A percentile compares a stretch with the other conserved stretches of the same genome.
phyloP scores from a whole-genome alignment of 2,113 vertebrate genomes.

The Cepphus grylle region DNA sequence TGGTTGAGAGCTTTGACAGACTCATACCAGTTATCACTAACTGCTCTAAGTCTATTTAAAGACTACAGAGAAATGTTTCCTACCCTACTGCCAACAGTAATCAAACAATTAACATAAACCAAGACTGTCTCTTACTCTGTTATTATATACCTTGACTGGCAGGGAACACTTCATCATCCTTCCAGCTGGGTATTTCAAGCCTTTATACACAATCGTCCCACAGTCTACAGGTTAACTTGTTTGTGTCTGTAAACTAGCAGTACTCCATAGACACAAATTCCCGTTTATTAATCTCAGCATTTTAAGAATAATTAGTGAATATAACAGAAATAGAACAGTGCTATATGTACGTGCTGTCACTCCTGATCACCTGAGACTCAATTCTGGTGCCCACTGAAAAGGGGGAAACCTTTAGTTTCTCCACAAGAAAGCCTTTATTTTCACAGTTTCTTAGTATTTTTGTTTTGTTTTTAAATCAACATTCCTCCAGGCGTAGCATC shows the following conservation, averaged over 20 bases:
- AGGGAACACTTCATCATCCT: neutral
- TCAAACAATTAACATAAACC: neutral
- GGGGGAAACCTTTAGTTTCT: neutral
- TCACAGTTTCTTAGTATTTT: neutral
- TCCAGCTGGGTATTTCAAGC: neutral
- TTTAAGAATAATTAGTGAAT: neutral
- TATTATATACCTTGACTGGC: neutral
- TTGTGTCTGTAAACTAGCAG: neutral
- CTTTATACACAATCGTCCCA: neutral
- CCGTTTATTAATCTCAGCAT: neutral
- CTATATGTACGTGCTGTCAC: fast-evolving
- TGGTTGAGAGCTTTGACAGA: neutral
- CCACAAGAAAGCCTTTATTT: neutral
- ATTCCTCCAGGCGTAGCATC: neutral
- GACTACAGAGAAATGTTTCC: neutral
- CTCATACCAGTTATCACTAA: neutral
- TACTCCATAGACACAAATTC: neutral
- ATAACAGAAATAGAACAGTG: neutral
- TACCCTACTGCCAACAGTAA: neutral
- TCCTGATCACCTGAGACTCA: neutral
- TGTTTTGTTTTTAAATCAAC: neutral
- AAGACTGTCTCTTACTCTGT: neutral
- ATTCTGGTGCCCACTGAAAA: neutral
- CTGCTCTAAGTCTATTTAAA: neutral
- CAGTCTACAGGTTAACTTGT: neutral